A percentile compares a stretch with the other conserved stretches of the same genome.
These are phyloP conservation scores for Zingel zingel DNA, from an alignment of 2,113 vertebrate species.

Conservation along the genomic window DNA sequence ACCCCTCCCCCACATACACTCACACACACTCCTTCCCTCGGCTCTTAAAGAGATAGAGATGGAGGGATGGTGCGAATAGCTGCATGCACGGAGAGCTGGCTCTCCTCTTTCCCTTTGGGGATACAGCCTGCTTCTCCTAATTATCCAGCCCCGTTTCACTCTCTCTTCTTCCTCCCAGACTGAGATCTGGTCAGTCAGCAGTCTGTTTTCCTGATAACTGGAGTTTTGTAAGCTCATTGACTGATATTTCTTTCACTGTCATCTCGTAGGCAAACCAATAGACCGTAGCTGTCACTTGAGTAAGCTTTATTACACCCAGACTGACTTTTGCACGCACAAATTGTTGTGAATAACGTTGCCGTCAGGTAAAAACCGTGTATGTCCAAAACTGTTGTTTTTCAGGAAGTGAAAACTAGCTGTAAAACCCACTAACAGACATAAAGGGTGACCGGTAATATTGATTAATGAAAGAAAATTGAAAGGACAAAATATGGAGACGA, in stretches of 20 bases:
- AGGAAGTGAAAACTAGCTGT: too few relatives aligned
- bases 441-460: too few relatives aligned
- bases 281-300: conserved; percentile 1
- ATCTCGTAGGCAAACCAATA: conserved; percentile 21
- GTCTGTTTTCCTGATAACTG: conserved; percentile 52
- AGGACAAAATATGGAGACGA: too few relatives aligned
- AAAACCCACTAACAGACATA: too few relatives aligned
- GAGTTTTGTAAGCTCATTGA: conserved; percentile 45
- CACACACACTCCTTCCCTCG: conserved; percentile 74
- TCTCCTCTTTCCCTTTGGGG: conserved; percentile 64
- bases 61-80: conserved; percentile 61
- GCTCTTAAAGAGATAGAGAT: conserved; percentile 87
- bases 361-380: too few relatives aligned
- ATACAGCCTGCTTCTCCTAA: conserved; percentile 76
- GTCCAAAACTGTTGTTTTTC: too few relatives aligned
- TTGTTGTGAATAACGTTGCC: too few relatives aligned
- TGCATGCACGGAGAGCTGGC: conserved; percentile 58
- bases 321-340: conserved; percentile 4
- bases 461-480: too few relatives aligned
- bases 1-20: conserved; percentile 84
- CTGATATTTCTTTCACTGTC: conserved; percentile 8
- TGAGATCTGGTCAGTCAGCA: conserved; percentile 67
- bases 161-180: conserved; percentile 48
- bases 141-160: conserved; percentile 77
- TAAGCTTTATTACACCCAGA: not conserved